Evolutionary conservation across 2,113 vertebrate species (phyloP), one percentile per base, ranked within the genome.

Genomic region (Clinocottus analis): DNA sequence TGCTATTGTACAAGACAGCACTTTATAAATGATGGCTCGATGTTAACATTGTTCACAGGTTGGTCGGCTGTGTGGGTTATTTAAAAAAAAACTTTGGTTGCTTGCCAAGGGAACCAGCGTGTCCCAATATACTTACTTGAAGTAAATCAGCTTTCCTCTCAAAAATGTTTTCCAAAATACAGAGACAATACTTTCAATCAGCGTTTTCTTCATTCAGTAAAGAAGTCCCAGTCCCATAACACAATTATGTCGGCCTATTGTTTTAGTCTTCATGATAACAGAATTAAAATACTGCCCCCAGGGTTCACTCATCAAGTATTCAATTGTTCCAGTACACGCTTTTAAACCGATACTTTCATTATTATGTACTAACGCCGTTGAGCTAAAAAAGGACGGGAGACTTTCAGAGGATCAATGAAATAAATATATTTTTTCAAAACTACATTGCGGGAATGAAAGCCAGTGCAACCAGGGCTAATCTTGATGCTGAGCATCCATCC

Each of bases 11-110:
- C 16, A 51, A 53, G 77, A 66, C 67, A 75, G 59, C 51, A n/a
- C 35, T 65, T 55, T 69, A 77, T 61, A 64, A 83, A 60, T 80
- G 23, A 72, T 80, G 23, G 51, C 25, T 69, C 3, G 3, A 33
- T 66, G 17, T 37, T 27, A 41, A 65, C 39, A 64, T 43, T 63
- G 58, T 45, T 73, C 33, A 60, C 39, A 27, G 5, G 8, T 33
- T 62, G 10, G 70, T 45, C 66, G 51, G 59, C 41, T 6, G 33
- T 27, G 8, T 39, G 2, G 16, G 2, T 31, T 37, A 37, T 61
- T 80, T 17, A 23, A 7, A n/a, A 23, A n/a, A 23, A 19, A 45
- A 56, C 4, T 43, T 31, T 3, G 29, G 4, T 63, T 37, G 8
- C 19, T 41, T 62, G 70, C 55, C 33, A 70, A 69, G 7, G 5